Percentiles rank a stretch among this genome's conserved stretches.
These are phyloP conservation scores for Notamacropus eugenii DNA, from an alignment of 2,797 vertebrate genomes.

Conservation along the genomic window DNA sequence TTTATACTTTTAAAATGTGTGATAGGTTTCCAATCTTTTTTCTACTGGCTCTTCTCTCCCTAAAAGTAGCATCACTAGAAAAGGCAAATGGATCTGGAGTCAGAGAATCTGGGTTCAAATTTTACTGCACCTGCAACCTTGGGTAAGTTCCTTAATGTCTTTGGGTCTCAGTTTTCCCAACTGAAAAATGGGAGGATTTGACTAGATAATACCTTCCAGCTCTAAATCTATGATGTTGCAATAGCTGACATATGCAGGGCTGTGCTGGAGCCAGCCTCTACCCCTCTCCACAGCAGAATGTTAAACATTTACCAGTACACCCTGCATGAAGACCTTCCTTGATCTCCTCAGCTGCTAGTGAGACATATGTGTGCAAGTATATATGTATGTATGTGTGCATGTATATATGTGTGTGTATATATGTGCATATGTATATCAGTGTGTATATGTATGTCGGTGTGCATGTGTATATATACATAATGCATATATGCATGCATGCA, in stretches of 20 bases:
- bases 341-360: neutral
- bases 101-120: neutral
- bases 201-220: neutral
- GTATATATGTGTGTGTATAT: no score
- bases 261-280: neutral
- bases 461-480: no score
- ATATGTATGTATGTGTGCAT: rapidly evolving
- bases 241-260: neutral
- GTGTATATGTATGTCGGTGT: no score
- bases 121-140: neutral
- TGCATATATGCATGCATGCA: no score
- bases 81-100: neutral
- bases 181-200: neutral
- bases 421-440: no score
- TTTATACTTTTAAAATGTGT: neutral
- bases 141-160: neutral
- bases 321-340: neutral
- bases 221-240: neutral
- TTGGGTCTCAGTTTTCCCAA: neutral
- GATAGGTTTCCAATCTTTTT: neutral
- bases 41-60: neutral
- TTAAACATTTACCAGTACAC: neutral
- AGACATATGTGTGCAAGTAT: neutral
- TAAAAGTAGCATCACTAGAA: neutral
- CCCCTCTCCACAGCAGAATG: neutral